A percentile compares a stretch with the other conserved stretches of the same genome.
Conservation (phyloP, 2,888 invertebrate genomes). For the Psylliodes chrysocephalus region DNA sequence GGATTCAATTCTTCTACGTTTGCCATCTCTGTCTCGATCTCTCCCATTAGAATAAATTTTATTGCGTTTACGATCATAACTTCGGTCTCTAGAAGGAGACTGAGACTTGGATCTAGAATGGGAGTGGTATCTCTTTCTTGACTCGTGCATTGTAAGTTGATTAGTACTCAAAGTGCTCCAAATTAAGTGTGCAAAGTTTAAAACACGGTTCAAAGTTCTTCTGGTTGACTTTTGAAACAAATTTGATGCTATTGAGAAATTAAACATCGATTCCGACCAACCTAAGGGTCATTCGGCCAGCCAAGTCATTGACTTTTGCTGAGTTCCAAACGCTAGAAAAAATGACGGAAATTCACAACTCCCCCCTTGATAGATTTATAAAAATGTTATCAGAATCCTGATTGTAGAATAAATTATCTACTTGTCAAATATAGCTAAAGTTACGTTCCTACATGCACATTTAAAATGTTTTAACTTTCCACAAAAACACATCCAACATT, state of each 20-base stretch:
- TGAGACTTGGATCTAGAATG: slow-evolving; percentile 73
- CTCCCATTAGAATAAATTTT: slow-evolving; percentile 71
- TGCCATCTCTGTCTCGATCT: slow-evolving; percentile 78
- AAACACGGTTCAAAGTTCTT: slow-evolving; percentile 74
- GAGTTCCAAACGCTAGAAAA: slow-evolving; percentile 26
- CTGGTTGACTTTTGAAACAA: slow-evolving; percentile 76
- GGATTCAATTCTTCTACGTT: slow-evolving; percentile 77
- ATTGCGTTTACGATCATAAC: slow-evolving; percentile 75
- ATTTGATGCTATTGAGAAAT: slow-evolving; percentile 73
- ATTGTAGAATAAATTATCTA: too few relatives aligned
- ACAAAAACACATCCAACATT: too few relatives aligned
- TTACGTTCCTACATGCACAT: too few relatives aligned
- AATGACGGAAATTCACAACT: slow-evolving; percentile 28
- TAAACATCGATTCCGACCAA: slow-evolving; percentile 79
- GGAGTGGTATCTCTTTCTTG: slow-evolving; percentile 81
- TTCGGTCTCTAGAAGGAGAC: slow-evolving; percentile 65
- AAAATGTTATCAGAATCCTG: slow-evolving; percentile 15
- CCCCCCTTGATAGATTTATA: neutral
- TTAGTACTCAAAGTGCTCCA: slow-evolving; percentile 28
- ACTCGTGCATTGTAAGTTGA: slow-evolving; percentile 74
- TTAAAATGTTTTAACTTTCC: too few relatives aligned
- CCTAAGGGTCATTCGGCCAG: slow-evolving; percentile 59
- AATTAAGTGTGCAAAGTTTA: slow-evolving; percentile 47
- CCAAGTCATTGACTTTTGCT: slow-evolving; percentile 50
- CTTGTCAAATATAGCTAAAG: too few relatives aligned